These are phyloP conservation scores for Chrysomallon squamiferum DNA, from an alignment of 1,140 invertebrate species.

Conservation along the genomic window DNA sequence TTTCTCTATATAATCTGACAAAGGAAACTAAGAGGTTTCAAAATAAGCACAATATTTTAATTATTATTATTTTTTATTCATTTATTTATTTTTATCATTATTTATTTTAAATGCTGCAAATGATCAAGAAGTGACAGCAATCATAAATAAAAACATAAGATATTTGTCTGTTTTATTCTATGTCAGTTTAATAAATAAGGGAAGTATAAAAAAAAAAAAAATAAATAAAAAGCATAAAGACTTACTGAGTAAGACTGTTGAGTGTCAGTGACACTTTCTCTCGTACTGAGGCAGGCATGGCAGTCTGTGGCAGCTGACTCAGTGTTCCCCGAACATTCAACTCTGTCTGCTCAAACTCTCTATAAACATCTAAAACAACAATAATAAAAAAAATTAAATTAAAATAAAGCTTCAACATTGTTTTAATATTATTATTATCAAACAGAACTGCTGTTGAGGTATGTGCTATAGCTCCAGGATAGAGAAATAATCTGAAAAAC, in stretches of 20 bases:
- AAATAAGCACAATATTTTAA: not conserved
- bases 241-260: not conserved
- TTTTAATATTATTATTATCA: too few species aligned
- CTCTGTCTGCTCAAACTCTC: constrained; percentile 53
- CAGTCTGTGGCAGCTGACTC: constrained; percentile 32
- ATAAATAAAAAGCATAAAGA: too few species aligned
- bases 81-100: too few species aligned
- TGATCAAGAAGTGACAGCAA: too few species aligned
- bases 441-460: too few species aligned
- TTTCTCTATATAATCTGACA: not conserved
- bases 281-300: constrained; percentile 23
- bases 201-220: too few species aligned
- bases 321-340: constrained; percentile 47
- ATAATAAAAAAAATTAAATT: constrained; percentile 4
- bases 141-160: too few species aligned
- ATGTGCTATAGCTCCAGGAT: too few species aligned
- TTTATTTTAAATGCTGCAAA: not conserved
- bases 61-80: too few species aligned
- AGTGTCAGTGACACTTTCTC: constrained; percentile 34
- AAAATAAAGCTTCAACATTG: not conserved
- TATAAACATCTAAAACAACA: constrained; percentile 44
- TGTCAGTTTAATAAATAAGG: too few species aligned
- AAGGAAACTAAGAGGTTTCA: not conserved
- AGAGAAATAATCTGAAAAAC: too few species aligned
- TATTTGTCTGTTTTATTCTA: too few species aligned